Conservation (phyloP, 2,113 vertebrate species). For the Xiphias gladius region DNA sequence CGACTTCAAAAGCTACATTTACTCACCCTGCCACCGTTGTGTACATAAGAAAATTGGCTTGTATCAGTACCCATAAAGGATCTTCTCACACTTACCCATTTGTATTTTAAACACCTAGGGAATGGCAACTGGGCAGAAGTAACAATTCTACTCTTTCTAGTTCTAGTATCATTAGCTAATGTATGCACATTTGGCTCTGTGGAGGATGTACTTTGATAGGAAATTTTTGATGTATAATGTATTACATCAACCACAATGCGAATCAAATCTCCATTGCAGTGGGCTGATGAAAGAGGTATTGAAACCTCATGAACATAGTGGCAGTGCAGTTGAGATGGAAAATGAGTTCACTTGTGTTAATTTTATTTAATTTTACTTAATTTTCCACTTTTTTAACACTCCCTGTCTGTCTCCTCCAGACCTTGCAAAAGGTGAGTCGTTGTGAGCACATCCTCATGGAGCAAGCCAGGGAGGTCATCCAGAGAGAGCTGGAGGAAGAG, state of each 20-base stretch:
- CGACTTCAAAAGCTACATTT: too few species aligned
- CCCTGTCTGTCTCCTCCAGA: slow-evolving; percentile 60
- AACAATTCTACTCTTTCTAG: too few species aligned
- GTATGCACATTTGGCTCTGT: too few species aligned
- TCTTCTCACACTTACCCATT: too few species aligned
- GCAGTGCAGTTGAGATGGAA: background rate
- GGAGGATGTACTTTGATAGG: too few species aligned
- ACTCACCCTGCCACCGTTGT: too few species aligned
- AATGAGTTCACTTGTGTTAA: too few species aligned
- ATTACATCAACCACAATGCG: background rate
- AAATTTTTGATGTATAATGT: background rate
- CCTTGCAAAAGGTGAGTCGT: slow-evolving; percentile 66
- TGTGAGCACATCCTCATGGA: slow-evolving; percentile 66
- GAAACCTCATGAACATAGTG: background rate
- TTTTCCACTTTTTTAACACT: background rate
- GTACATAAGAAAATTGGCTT: too few species aligned
- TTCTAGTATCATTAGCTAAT: too few species aligned
- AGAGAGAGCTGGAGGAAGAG: slow-evolving; percentile 84
- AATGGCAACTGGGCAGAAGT: too few species aligned
- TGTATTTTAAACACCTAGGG: too few species aligned
- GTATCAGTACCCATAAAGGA: too few species aligned
- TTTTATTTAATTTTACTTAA: background rate
- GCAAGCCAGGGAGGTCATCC: slow-evolving; percentile 72
- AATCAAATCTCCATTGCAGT: background rate
- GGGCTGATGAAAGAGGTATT: background rate